Evolutionary conservation across 2,113 vertebrate genomes (phyloP), one percentile per base, ranked within the genome.

Genomic region (Rhinopomastus cyanomelas): DNA sequence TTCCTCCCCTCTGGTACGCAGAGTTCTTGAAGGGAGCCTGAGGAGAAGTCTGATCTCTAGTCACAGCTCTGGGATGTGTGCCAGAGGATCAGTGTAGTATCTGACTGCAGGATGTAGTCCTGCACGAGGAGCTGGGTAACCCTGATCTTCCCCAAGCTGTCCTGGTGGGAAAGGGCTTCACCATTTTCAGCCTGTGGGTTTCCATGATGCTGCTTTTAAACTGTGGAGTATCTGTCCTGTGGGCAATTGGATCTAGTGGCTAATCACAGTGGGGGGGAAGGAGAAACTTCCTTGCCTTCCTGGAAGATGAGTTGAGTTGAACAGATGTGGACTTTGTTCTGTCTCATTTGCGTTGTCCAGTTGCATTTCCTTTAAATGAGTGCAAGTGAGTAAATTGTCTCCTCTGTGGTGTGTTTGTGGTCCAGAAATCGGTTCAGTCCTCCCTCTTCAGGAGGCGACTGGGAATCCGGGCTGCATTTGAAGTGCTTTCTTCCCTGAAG

Each of bases 361-460:
- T 39, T 79, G 48, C 6, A 29, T 81, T 80, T 86, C 5, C 19
- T 56, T 55, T 62, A 23, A n/a, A 44, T 13, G 16, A 69, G 9
- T 68, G 30, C n/a, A n/a, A n/a, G n/a, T 59, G 46, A 92, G 25
- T 89, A 77, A 87, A 49, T 51, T 64, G 57, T 81, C 53, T 90
- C 48, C 42, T 64, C 52, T 95, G 22, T 79, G 67, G 11, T 92
- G 59, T 86, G 76, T 86, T 34, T n/a, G 25, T 80, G 78, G 48
- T 75, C 53, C 91, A 99, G 99, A 98, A 99, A 95, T 99, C 99
- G 0, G 97, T 99, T 27, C 98, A 99, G 94, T 98, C 99, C 3
- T 99, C 98, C 3, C 97, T 99, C 91, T 96, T 99, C 57, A 97
- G 99, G 94, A 98, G 99, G 44, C 96, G 98, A 17, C 94, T 99